Evolutionary conservation across 2,888 invertebrate genomes (phyloP), one percentile per base, ranked within the genome.

Genomic region (Xanthorhoe spadicearia): DNA sequence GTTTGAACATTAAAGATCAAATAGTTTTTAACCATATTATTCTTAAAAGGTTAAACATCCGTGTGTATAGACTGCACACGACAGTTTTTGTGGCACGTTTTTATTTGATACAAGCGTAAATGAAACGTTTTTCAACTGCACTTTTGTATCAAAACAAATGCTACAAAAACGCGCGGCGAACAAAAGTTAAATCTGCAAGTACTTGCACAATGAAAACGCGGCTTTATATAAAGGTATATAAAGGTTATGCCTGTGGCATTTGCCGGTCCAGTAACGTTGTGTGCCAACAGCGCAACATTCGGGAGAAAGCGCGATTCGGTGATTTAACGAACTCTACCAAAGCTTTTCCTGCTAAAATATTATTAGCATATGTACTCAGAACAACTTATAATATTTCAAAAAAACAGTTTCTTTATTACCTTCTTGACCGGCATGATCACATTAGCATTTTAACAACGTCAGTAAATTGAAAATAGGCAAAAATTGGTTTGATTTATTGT

Each of bases 161-260:
- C n/a, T n/a, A n/a, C n/a, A n/a, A 23, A 23, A 23, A 23, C 23
- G 23, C 23, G 23, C 23, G 1, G 23, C 23, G 23, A 23, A 23
- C 23, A 23, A 23, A 1, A 23, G 23, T 23, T 23, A 23, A 3
- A 32, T 32, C 32, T 32, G 32, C 32, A 32, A 32, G 32, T 32
- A 7, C 5, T 32, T 28, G 10, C 18, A 38, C 35, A 61, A 58
- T 62, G 48, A 15, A 48, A 48, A 7, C 13, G 62, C 57, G 43
- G 28, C 32, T 66, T 57, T 49, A 61, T 58, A 57, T 52, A 61
- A 61, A 66, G 61, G 66, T 49, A 61, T 58, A 57, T 52, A 61
- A 61, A 66, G 61, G 66, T 66, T 66, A 66, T 52, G 56, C 52
- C 19, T 28, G 18, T 66, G 66, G 57, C 61, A 66, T 66, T 66